phyloP scores from a whole-genome alignment of 2,888 invertebrate genomes.

The Sympetrum striolatum region DNA sequence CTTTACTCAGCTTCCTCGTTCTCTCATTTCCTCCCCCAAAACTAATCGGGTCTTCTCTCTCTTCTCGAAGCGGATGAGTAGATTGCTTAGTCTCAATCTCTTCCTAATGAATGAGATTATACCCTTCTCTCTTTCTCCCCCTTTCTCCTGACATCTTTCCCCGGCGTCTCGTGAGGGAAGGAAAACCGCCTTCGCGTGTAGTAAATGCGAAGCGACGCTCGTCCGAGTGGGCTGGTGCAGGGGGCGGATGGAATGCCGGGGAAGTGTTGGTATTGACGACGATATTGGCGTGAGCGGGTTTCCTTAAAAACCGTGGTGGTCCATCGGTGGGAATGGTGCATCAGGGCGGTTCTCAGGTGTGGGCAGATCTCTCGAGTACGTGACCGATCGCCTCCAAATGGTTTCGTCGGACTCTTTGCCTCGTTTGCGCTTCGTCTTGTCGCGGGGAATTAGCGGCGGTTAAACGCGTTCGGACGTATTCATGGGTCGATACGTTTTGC shows the following conservation, averaged over 20 bases:
- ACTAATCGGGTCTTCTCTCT: background rate
- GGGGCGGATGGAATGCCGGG: background rate
- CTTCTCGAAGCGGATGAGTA: background rate
- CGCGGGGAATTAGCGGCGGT: background rate
- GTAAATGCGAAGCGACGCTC: background rate
- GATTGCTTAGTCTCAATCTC: background rate
- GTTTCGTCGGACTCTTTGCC: background rate
- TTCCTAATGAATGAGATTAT: background rate
- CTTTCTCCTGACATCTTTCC: background rate
- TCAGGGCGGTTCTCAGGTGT: background rate
- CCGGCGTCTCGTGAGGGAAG: background rate
- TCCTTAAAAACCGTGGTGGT: background rate
- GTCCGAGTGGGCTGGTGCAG: background rate
- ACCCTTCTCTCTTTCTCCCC: background rate
- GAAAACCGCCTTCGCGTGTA: background rate
- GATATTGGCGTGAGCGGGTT: background rate
- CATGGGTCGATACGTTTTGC: too few relatives aligned
- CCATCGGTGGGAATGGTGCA: background rate
- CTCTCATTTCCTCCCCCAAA: background rate
- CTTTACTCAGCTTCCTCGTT: background rate
- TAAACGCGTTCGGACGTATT: background rate
- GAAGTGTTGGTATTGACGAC: background rate
- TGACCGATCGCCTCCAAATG: background rate
- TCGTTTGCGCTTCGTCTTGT: background rate
- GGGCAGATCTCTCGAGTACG: background rate